A percentile compares a stretch with the other conserved stretches of the same genome.
Conservation (phyloP, 1,140 invertebrate genomes). For the Elysia chlorotica region DNA sequence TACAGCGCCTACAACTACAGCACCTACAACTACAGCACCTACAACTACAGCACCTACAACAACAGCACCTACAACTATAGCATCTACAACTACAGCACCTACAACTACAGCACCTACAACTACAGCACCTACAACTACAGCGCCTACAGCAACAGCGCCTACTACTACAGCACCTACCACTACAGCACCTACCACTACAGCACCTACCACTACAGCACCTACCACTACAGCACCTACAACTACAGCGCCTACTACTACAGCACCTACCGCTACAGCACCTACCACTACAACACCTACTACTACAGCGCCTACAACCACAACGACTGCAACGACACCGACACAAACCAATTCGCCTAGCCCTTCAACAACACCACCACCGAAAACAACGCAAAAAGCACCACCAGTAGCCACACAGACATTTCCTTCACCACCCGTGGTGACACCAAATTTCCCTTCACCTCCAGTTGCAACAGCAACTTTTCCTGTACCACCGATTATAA, state of each 20-base stretch:
- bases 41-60: neutral
- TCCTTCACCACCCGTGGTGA: too few species aligned
- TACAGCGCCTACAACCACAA: neutral
- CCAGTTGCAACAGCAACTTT: too few species aligned
- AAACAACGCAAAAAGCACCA: too few species aligned
- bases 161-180: neutral
- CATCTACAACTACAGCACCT: neutral
- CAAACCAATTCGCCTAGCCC: neutral
- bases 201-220: neutral
- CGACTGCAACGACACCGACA: neutral
- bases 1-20: neutral
- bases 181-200: neutral
- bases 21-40: neutral
- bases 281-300: neutral
- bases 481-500: too few species aligned
- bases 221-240: neutral
- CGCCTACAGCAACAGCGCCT: neutral
- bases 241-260: neutral
- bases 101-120: neutral
- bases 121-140: neutral
- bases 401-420: too few species aligned
- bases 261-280: neutral
- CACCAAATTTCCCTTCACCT: too few species aligned
- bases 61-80: neutral
- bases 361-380: neutral